These are phyloP conservation scores for Leptopilina syphax DNA, from an alignment of 2,888 invertebrate genomes.

Conservation along the genomic window DNA sequence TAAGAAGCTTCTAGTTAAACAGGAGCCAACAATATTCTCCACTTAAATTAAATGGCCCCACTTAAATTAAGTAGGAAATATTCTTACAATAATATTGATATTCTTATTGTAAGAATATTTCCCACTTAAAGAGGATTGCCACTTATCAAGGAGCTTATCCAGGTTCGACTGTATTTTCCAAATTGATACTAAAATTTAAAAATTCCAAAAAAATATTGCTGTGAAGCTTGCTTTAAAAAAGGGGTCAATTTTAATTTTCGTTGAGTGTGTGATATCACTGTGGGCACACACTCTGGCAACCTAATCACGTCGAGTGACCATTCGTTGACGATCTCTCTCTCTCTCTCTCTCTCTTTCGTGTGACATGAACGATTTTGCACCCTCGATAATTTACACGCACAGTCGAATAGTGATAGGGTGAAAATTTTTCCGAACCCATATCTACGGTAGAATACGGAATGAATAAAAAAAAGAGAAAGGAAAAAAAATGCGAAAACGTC, in stretches of 20 bases:
- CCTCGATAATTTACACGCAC: background rate
- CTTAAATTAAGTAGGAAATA: too few species aligned
- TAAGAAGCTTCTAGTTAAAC: too few species aligned
- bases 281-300: background rate
- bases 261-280: background rate
- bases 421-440: background rate
- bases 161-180: too few species aligned
- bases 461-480: conserved; percentile 40
- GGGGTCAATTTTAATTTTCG: background rate
- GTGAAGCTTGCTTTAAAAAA: too few species aligned
- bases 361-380: conserved; percentile 9
- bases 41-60: too few species aligned
- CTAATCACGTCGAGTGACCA: conserved; percentile 13
- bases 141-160: too few species aligned
- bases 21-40: too few species aligned
- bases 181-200: too few species aligned
- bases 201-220: too few species aligned
- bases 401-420: background rate
- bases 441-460: background rate
- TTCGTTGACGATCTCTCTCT: background rate
- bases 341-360: background rate
- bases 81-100: too few species aligned
- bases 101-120: too few species aligned
- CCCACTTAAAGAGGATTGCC: too few species aligned
- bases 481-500: conserved; percentile 59